Conservation (phyloP, 2,888 invertebrate species). For the Gastrophysa polygoni region DNA sequence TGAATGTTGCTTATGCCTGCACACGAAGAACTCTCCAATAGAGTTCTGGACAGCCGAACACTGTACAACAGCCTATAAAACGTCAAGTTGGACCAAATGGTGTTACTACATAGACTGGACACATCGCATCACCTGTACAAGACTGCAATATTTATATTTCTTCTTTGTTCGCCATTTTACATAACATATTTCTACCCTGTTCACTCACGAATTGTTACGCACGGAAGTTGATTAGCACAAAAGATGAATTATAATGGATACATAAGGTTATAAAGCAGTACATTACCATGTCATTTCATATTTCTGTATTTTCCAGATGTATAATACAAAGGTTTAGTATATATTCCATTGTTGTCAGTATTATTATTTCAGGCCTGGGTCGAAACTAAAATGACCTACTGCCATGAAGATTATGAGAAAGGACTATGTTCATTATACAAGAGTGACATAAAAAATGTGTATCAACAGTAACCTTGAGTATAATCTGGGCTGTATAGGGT, state of each 20-base stretch:
- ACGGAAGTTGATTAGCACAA: neutral
- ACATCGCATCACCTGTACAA: no score
- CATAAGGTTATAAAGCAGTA: neutral
- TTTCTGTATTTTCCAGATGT: slow-evolving; percentile 20
- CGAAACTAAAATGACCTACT: neutral
- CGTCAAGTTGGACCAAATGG: no score
- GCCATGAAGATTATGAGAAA: neutral
- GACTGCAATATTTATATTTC: no score
- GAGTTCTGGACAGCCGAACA: no score
- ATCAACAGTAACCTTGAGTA: neutral
- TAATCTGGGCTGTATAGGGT: neutral
- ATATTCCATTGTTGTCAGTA: slow-evolving; percentile 23
- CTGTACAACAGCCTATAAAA: no score
- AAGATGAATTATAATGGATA: neutral
- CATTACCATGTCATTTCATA: slow-evolving; percentile 16
- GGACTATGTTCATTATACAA: neutral
- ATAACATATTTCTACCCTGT: neutral
- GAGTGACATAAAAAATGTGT: neutral
- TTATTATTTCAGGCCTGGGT: slow-evolving; percentile 9
- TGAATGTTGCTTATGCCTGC: no score
- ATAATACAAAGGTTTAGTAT: slow-evolving; percentile 21
- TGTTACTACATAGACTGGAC: no score
- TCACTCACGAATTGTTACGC: neutral
- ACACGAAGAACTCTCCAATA: no score
- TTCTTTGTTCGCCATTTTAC: neutral